A percentile compares a stretch with the other conserved stretches of the same genome.
phyloP scores from a whole-genome alignment of 2,113 vertebrate species.

The Xerus inauris region DNA sequence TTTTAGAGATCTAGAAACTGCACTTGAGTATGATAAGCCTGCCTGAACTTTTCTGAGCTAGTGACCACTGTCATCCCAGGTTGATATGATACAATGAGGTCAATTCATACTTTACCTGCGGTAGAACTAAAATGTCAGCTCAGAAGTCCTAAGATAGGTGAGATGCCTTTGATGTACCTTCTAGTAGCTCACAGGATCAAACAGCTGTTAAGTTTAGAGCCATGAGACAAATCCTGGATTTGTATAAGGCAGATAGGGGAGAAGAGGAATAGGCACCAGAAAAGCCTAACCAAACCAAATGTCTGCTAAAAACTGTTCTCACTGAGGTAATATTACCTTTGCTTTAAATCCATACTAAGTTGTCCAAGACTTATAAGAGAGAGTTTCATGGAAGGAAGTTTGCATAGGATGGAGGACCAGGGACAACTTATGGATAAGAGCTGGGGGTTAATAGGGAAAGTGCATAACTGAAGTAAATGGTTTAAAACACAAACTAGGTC shows the following conservation, averaged over 20 bases:
- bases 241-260: neutral
- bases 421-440: neutral
- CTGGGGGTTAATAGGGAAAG: too few species aligned
- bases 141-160: neutral
- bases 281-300: neutral
- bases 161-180: too few species aligned
- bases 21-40: too few species aligned
- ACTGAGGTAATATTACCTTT: neutral
- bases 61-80: neutral
- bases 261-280: neutral
- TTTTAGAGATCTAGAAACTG: neutral
- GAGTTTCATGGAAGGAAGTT: neutral
- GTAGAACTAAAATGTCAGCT: neutral
- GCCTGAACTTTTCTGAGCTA: neutral
- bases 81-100: fast-evolving
- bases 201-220: neutral
- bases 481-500: neutral
- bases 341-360: neutral
- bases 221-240: neutral
- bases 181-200: neutral
- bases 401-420: neutral
- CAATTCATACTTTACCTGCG: neutral
- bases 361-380: neutral
- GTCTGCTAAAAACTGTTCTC: neutral
- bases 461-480: neutral